Base-by-base conservation (phyloP, 2,888 invertebrate species). In the Lithophane leautieri region DNA sequence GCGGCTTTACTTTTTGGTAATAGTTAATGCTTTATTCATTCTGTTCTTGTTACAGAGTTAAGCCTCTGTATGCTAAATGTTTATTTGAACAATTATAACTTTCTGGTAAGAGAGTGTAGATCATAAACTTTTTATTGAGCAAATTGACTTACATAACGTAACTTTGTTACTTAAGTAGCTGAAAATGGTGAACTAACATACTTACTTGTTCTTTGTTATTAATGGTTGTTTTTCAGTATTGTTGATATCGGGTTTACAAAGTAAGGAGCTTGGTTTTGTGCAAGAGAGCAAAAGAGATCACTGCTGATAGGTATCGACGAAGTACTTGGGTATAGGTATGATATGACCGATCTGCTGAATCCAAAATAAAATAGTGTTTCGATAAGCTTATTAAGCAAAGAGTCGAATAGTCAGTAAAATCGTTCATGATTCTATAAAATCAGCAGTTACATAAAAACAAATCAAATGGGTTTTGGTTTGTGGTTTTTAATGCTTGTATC, bases 101-200 rank as follows among this genome's bases (percentile, higher is more conserved):
- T 82, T 82, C 14, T 72, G 62, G 63, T 28, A n/a, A n/a, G 72
- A 71, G 67, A 58, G 47, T 44, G 67, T 76, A 52, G 58, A 83
- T 65, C 34, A 42, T 65, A 44, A 80, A 83, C 28, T 83, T 83
- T 80, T 78, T 80, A 83, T 78, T 83, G 83, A 54, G 50, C 42
- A 78, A 83, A 72, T 80, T 78, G 62, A 72, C 70, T 79, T 79
- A 42, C 69, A 83, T 78, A 71, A 68, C 62, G 42, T 68, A 80
- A 83, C 72, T 78, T 83, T 58, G 83, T 47, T 71, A 34, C 62
- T 68, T 71, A 83, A 78, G 72, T 77, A 70, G 82, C 82, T 79
- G 82, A 68, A 63, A 79, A 79, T 82, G 50, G 42, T 52, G 82
- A 82, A 28, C 16, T 34, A 52, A 76, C 76, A 68, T 82, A 76